These are phyloP conservation scores for Sphecodes monilicornis DNA, from an alignment of 2,888 invertebrate species.

Conservation along the genomic window DNA sequence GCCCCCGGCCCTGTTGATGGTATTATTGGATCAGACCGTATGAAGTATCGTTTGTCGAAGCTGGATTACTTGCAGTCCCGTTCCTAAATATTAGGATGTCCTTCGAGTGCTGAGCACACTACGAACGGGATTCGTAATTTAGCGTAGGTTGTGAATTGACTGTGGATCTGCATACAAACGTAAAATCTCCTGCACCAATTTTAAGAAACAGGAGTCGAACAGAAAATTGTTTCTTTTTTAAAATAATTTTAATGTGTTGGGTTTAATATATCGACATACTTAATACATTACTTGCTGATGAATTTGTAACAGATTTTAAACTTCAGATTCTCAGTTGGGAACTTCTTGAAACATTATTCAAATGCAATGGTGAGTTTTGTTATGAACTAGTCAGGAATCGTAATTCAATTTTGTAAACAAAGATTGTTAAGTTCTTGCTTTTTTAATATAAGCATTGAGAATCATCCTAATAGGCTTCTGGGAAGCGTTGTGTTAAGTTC, in stretches of 20 bases:
- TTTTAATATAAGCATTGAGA: too few relatives aligned
- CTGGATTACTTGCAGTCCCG: neutral
- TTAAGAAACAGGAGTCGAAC: neutral
- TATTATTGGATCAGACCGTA: neutral
- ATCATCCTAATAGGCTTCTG: too few relatives aligned
- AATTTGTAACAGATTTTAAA: too few relatives aligned
- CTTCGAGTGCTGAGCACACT: neutral
- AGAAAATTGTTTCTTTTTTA: neutral
- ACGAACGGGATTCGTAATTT: neutral
- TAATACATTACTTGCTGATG: neutral
- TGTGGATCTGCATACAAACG: neutral
- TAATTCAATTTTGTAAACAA: too few relatives aligned
- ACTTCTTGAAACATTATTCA: too few relatives aligned
- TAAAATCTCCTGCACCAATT: neutral
- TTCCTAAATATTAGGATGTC: slow-evolving; percentile 5
- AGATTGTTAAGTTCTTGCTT: too few relatives aligned
- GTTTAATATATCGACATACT: neutral
- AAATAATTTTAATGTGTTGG: neutral
- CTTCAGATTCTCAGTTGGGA: too few relatives aligned
- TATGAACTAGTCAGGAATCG: too few relatives aligned
- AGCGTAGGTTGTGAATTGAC: neutral
- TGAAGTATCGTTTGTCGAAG: neutral
- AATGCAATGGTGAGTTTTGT: too few relatives aligned
- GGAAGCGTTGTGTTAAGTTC: too few relatives aligned
- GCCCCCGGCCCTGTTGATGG: neutral